Conservation (phyloP, 2,113 vertebrate genomes). For the Paedocypris sp. region DNA sequence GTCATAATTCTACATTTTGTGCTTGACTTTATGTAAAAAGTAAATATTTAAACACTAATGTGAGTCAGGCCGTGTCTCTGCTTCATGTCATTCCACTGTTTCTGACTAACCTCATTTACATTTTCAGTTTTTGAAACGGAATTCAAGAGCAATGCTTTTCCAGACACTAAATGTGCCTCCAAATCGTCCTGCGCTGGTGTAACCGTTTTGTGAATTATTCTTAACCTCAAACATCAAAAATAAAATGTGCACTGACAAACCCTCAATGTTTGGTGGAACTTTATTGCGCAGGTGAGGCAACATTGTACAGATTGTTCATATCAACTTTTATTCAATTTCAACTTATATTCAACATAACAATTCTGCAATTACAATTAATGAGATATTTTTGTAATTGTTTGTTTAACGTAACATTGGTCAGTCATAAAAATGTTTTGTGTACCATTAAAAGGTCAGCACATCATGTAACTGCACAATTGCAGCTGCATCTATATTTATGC, state of each 20-base stretch:
- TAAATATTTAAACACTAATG: no score
- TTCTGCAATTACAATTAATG: not conserved
- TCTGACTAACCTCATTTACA: not conserved
- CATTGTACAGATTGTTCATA: no score
- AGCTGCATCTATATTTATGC: no score
- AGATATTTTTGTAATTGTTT: no score
- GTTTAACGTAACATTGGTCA: not conserved
- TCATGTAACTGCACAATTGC: no score
- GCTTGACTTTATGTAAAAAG: no score
- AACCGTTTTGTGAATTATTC: not conserved
- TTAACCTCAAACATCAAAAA: not conserved
- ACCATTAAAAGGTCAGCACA: not conserved
- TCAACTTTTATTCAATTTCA: no score
- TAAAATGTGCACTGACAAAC: conserved; percentile 6
- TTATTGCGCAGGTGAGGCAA: conserved; percentile 2
- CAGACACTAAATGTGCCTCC: conserved; percentile 9
- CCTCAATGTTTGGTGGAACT: not conserved
- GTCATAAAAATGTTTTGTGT: not conserved
- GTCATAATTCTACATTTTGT: no score
- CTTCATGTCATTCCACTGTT: not conserved
- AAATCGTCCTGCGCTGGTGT: conserved; percentile 1
- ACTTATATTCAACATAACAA: no score
- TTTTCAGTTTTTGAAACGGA: not conserved
- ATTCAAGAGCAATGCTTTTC: conserved; percentile 9
- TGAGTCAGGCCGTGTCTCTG: no score